Percentiles rank a stretch among this genome's conserved stretches.
Evolutionary conservation across 2,113 vertebrate genomes (phyloP).

Genomic region (Daubentonia madagascariensis): DNA sequence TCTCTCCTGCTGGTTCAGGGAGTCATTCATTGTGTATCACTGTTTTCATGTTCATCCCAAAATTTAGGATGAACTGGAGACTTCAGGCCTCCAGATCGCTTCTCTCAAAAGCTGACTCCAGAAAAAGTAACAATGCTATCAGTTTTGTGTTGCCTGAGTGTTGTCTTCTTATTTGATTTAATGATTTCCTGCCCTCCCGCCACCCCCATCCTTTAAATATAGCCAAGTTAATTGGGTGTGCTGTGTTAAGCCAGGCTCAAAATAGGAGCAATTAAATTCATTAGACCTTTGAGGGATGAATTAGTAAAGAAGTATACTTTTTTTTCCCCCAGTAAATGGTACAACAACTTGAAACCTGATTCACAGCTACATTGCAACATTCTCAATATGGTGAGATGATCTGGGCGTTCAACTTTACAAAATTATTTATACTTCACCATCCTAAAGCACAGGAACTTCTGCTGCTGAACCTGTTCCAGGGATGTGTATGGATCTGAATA

Average conservation of each 20-base stretch:
- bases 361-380: neutral
- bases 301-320: neutral
- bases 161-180: neutral
- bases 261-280: constrained; percentile 56
- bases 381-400: constrained; percentile 29
- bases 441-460: neutral
- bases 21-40: neutral
- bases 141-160: neutral
- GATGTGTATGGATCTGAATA: neutral
- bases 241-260: constrained; percentile 9
- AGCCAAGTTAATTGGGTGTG: constrained; percentile 21
- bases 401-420: neutral
- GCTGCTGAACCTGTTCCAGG: constrained; percentile 1
- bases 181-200: neutral
- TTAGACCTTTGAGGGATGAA: constrained; percentile 17
- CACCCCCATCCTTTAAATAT: neutral
- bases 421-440: constrained; percentile 6
- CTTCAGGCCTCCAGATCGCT: neutral
- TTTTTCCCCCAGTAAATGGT: neutral
- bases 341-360: constrained; percentile 24
- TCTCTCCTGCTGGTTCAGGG: neutral
- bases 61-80: neutral
- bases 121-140: neutral
- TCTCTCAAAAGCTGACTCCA: neutral
- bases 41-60: neutral